A percentile compares a stretch with the other conserved stretches of the same genome.
These are phyloP conservation scores for Amphiprion percula DNA, from an alignment of 2,113 vertebrate species.

Conservation along the genomic window DNA sequence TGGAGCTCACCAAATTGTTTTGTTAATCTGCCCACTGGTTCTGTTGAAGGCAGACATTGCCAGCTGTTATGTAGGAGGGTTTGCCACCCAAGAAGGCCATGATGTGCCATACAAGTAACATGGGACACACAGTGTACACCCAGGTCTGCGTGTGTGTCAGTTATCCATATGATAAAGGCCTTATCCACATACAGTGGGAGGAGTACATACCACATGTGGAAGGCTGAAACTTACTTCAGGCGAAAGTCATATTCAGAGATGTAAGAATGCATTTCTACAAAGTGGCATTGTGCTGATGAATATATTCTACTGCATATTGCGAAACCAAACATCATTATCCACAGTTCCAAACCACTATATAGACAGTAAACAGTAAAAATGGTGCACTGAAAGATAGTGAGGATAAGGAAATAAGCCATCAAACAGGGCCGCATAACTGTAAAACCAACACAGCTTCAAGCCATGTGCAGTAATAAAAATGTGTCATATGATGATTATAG, in stretches of 20 bases:
- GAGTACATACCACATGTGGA: no score
- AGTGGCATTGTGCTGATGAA: neutral
- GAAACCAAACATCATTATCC: neutral
- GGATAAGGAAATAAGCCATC: neutral
- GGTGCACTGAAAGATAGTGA: neutral
- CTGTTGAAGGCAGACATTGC: conserved; percentile 50
- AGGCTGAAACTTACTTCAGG: no score
- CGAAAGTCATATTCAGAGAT: no score
- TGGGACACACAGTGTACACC: conserved; percentile 2
- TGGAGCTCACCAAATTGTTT: conserved; percentile 41
- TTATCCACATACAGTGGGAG: no score
- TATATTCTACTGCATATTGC: neutral
- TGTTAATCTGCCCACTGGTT: conserved; percentile 50
- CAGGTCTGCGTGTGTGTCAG: no score
- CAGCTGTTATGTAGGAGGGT: conserved; percentile 55
- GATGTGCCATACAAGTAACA: conserved; percentile 16
- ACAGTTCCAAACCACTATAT: neutral
- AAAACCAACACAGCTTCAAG: neutral
- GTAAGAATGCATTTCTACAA: no score
- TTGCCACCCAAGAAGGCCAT: conserved; percentile 72
- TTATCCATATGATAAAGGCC: no score
- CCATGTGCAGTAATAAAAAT: neutral
- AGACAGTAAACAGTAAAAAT: neutral
- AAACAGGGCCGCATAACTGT: neutral
- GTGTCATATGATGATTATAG: neutral